Evolutionary conservation across 2,888 invertebrate genomes (phyloP), one percentile per base, ranked within the genome.

Genomic region (Cyaniris semiargus): DNA sequence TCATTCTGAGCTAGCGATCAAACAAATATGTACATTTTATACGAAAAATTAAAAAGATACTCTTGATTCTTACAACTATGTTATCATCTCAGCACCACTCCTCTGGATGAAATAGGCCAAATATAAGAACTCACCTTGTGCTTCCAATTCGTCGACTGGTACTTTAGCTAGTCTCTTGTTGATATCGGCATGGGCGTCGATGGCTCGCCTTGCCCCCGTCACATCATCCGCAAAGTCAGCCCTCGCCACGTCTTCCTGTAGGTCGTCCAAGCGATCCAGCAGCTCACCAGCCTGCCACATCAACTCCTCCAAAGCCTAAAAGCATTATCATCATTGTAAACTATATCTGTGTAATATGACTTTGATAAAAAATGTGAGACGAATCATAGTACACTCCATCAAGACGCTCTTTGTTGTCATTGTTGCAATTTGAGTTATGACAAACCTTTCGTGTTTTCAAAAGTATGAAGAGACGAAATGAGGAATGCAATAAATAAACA

Each of bases 201-300:
- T 97, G 78, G 97, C 97, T 83, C 97, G 96, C 85, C 98, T 97
- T 23, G 99, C 98, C 76, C 98, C 97, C 78, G 96, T 96, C 31
- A 99, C 98, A 91, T 99, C 98, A 86, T 98, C 98, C 0, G 99
- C 98, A 86, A 98, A 98, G 86, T 99, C 98, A 81, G 97, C 98
- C 81, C 98, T 96, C 77, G 97, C 97, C 77, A 99, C 95, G 89
- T 98, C 98, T 87, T 98, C 98, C 87, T 98, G 97, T 66, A 99
- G 94, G 86, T 98, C 98, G 85, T 99, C 99, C 79, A 99, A 95
- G 80, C 98, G 96, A 88, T 98, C 98, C 80, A 99, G 95, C 81
- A 99, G 95, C 89, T 99, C 99, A 75, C 97, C 97, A 1, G 98
- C 98, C 94, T 98, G 98, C 98, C 98, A 99, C 84, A 97, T 97